Base-by-base conservation (phyloP, 2,888 invertebrate species). In the Microctonus hyperodae region DNA sequence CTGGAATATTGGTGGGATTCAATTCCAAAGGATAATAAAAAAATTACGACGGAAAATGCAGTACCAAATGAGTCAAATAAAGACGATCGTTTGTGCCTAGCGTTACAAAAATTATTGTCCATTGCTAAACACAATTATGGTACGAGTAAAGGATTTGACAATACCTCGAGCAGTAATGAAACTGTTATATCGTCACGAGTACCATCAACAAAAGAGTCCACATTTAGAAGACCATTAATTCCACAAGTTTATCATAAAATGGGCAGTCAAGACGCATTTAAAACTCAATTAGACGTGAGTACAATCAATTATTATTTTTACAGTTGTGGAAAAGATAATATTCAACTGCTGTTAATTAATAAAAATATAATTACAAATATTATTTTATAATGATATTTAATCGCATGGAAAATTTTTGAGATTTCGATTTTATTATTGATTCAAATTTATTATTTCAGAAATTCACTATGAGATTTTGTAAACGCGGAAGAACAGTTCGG, bases 1-100 rank as follows among this genome's bases (percentile, higher is more conserved):
- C 82, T 94, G 25, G 92, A 94, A 81, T 95, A 94, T 82, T 91
- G 91, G 88, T 94, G 93, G 93, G 89, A 89, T 56, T 88, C 89
- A 62, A 82, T 86, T 0, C 70, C 69, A 16, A 72, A 40, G 7
- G 63, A 65, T 33, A 56, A 35, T 6, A 67, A 69, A 16, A 51
- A 31, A 23, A 22, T 3, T 2, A 1, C 33, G 9, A 33, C 31
- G 6, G 67, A 22, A 74, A 77, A 31, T 60, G 68, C 5, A 35
- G 28, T 23, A 73, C 73, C 2, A 68, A 72, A 51, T 50, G 72
- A 0, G 69, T 64, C 53, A 40, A 70, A 2, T 69, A 59, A 67
- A 59, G 78, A 83, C 55, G 76, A 81, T 31, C 78, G 72, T 67
- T 67, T 84, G 7, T 79, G 81, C 68, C 71, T 79, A 53, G 80